Conservation (phyloP, 2,113 vertebrate species). For the Phoxinus phoxinus region DNA sequence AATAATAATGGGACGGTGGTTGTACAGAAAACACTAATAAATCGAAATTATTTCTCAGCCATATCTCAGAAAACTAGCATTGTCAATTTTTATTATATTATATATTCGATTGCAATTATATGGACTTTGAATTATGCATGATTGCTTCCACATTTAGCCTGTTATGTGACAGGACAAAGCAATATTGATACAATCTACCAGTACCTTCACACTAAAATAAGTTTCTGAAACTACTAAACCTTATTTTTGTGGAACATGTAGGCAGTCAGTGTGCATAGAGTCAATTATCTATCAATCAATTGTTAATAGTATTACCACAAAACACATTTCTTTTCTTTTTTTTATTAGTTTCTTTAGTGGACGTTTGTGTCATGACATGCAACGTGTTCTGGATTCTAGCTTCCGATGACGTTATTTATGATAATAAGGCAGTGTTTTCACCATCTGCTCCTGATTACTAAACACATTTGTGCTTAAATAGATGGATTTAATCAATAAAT, state of each 20-base stretch:
- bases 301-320: background rate
- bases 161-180: no score
- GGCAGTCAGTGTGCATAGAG: background rate
- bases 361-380: background rate
- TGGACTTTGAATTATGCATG: no score
- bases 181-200: no score
- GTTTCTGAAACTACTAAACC: no score
- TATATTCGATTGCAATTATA: background rate
- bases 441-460: background rate
- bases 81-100: background rate
- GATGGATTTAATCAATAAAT: background rate
- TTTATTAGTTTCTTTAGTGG: background rate
- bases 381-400: background rate
- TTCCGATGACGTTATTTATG: background rate
- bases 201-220: no score
- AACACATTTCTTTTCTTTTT: background rate
- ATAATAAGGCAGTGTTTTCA: background rate
- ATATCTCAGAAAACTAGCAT: background rate
- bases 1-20: background rate
- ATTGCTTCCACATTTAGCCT: no score
- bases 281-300: background rate
- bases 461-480: background rate
- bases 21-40: background rate
- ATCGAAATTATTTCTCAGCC: background rate
- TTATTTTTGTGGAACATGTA: background rate